Conservation (phyloP, 2,888 invertebrate species). For the Plebejus argus region DNA sequence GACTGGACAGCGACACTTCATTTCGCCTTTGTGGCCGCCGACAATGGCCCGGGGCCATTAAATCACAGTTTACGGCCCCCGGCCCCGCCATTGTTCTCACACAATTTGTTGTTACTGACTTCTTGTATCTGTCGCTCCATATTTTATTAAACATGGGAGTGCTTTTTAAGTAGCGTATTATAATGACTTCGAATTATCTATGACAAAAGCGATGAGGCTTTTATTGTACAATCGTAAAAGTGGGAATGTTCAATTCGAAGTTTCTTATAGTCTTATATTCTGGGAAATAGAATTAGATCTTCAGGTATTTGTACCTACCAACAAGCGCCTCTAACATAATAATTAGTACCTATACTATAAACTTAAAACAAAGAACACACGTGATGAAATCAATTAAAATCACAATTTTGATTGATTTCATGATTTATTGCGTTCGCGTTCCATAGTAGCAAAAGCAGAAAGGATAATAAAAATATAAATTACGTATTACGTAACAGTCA, state of each 20-base stretch:
- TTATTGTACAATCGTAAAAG: background rate
- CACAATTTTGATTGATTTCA: too few species aligned
- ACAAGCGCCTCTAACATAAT: too few species aligned
- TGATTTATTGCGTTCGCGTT: too few species aligned
- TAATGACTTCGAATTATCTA: background rate
- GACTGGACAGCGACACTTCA: conserved; percentile 1
- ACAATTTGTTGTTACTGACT: conserved; percentile 19
- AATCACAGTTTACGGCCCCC: conserved; percentile 21
- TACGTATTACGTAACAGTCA: too few species aligned
- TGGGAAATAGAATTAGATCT: background rate
- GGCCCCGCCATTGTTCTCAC: conserved; percentile 21
- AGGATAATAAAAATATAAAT: too few species aligned
- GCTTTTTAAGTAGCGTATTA: conserved; percentile 10
- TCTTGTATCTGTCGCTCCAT: conserved; percentile 11
- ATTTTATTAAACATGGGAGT: conserved; percentile 15
- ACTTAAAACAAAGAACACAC: too few species aligned
- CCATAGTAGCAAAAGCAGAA: too few species aligned
- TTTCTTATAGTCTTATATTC: background rate
- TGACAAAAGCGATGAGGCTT: background rate
- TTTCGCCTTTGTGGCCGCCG: conserved; percentile 52
- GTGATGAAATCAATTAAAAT: too few species aligned
- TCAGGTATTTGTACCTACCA: too few species aligned
- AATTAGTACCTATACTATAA: too few species aligned
- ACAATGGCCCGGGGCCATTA: conserved; percentile 32
- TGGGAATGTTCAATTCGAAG: background rate